Percentiles rank a stretch among this genome's conserved stretches.
Evolutionary conservation across 2,113 vertebrate genomes (phyloP).

Genomic region (Progne subis): DNA sequence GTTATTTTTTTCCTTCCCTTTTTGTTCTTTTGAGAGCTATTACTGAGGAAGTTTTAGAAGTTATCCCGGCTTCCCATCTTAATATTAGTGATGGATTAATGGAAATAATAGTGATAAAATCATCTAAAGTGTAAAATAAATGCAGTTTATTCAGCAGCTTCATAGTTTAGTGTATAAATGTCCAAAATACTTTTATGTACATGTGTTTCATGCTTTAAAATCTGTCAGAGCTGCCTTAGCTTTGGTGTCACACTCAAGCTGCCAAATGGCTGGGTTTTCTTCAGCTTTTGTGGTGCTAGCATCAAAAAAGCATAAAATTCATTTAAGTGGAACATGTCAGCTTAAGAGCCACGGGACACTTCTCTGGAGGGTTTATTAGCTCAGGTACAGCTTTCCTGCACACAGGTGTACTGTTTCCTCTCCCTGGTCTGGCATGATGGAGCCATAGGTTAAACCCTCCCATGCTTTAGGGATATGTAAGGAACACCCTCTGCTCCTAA

Average conservation of each 20-base stretch:
- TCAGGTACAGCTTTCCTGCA: slow-evolving; percentile 5
- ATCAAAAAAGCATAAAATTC: not conserved
- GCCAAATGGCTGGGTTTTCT: not conserved
- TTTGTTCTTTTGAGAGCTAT: not conserved
- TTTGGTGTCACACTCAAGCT: not conserved
- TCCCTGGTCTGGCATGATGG: not conserved
- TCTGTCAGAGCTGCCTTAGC: not conserved
- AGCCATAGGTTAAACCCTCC: slow-evolving; percentile 21
- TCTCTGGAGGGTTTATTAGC: not conserved
- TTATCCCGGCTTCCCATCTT: not conserved
- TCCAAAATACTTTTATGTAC: not conserved
- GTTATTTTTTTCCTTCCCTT: not conserved
- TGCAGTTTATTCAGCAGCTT: not conserved
- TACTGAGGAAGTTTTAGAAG: not conserved
- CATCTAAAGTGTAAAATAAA: not conserved
- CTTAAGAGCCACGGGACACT: not conserved
- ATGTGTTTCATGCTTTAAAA: not conserved
- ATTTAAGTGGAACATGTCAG: slow-evolving; percentile 7
- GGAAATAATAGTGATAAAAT: not conserved
- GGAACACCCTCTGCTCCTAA: not conserved
- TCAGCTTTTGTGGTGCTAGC: not conserved
- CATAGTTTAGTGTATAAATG: not conserved
- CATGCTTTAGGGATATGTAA: not conserved
- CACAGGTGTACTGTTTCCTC: not conserved
- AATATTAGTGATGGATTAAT: not conserved